Evolutionary conservation across 1,140 invertebrate genomes (phyloP).

Genomic region (Ectropis grisescens): DNA sequence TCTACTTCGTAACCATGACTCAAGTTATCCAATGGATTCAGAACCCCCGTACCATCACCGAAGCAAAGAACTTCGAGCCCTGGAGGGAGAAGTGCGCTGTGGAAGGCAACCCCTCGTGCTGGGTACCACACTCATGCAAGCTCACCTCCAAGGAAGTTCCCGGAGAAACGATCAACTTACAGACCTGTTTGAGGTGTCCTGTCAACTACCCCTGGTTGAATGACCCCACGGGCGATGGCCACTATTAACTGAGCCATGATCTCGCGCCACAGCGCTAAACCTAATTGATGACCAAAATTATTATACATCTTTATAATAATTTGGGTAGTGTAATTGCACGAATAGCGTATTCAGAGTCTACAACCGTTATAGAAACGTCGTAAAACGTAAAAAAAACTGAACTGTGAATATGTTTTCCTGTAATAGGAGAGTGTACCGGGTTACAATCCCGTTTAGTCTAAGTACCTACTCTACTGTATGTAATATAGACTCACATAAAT

Average conservation of each 20-base stretch:
- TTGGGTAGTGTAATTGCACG: constrained; percentile 42
- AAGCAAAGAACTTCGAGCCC: constrained; percentile 92
- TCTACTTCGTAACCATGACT: constrained; percentile 98
- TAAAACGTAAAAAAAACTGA: too few relatives aligned
- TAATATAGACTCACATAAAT: constrained; percentile 72
- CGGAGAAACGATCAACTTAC: constrained; percentile 92
- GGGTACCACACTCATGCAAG: constrained; percentile 91
- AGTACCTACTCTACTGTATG: constrained; percentile 65
- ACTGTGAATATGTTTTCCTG: constrained; percentile 49
- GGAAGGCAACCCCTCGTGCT: constrained; percentile 83
- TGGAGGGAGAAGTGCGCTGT: constrained; percentile 94
- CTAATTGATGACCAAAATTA: constrained; percentile 33
- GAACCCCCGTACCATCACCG: constrained; percentile 86
- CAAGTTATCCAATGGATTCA: constrained; percentile 98
- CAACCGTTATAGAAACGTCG: too few relatives aligned
- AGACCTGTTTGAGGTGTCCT: constrained; percentile 93
- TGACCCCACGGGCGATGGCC: constrained; percentile 92
- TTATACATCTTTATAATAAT: constrained; percentile 20
- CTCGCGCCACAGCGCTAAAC: constrained; percentile 51
- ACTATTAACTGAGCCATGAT: constrained; percentile 77
- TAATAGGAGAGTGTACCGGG: constrained; percentile 64
- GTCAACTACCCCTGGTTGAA: constrained; percentile 96
- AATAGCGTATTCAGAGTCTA: constrained; percentile 40
- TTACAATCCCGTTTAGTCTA: constrained; percentile 70
- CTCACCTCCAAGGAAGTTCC: constrained; percentile 92